Evolutionary conservation across 1,140 invertebrate species (phyloP), one percentile per base, ranked within the genome.

Genomic region (Calephelis nemesis): DNA sequence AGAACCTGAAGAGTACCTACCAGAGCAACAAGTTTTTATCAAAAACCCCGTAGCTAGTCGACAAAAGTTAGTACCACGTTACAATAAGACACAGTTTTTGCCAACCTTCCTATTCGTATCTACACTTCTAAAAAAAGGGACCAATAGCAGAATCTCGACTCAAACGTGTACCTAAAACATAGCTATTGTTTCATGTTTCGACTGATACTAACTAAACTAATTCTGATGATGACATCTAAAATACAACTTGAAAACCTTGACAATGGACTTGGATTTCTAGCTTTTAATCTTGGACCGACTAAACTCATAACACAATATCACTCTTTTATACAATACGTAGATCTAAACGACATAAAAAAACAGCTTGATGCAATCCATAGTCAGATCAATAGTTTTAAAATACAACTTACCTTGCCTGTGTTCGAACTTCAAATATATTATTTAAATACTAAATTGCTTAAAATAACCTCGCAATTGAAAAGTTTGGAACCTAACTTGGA

Each of bases 201-300:
- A 62, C 60, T 60, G 11, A 30, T 39, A 40, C 15, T 60, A 45
- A 40, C 50, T 7, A 49, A 65, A 5, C 50, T 19, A 19, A 19
- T 19, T 30, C 12, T 62, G 63, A 65, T 54, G n/a, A 47, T 42
- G 40, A 39, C 67, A 11, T 13, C 19, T 11, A 65, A 71, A 64
- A 74, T 74, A 71, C 49, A 39, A 69, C 70, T 69, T 69, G 66
- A 73, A 47, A 58, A 49, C 11, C 48, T 75, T 4, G 69, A 68
- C 47, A 40, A 65, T 65, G 47, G 39, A 19, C 15, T 1, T 19
- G 15, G 15, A 19, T 1, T 19, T 19, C 15, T 19, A 19, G 15
- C 15, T 19, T 48, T 70, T 67, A 11, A 63, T 63, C 47, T 74
- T 9, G 73, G 68, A 8, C 11, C 65, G 39, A 68, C 66, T 9